Evolutionary conservation across 2,797 vertebrate genomes (phyloP).

Genomic region (Amblyopsis hoosieri): DNA sequence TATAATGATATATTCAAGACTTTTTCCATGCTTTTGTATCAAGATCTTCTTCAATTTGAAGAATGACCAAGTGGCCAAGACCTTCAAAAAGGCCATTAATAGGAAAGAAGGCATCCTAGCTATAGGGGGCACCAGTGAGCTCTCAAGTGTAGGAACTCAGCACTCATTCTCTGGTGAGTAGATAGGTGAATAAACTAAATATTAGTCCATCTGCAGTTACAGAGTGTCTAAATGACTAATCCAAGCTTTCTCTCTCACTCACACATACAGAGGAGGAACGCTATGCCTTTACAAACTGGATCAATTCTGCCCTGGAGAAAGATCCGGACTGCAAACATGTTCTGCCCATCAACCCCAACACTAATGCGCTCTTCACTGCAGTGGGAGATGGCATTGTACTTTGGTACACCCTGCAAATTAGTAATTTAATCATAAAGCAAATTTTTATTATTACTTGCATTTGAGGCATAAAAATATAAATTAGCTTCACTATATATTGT

Average conservation of each 20-base stretch:
- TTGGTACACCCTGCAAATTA: slow-evolving; percentile 79
- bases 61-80: slow-evolving; percentile 85
- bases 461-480: too few species aligned
- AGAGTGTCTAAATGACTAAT: too few species aligned
- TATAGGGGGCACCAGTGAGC: slow-evolving; percentile 90
- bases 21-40: not conserved
- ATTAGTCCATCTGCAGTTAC: too few species aligned
- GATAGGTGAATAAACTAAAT: not conserved
- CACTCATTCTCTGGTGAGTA: slow-evolving; percentile 92
- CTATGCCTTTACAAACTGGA: slow-evolving; percentile 95
- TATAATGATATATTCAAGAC: too few species aligned
- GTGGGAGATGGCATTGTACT: slow-evolving; percentile 90
- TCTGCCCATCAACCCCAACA: slow-evolving; percentile 90
- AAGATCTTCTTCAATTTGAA: slow-evolving; percentile 92
- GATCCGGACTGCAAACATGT: slow-evolving; percentile 87
- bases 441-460: too few species aligned
- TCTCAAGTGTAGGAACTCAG: slow-evolving; percentile 93
- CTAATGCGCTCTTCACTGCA: slow-evolving; percentile 88
- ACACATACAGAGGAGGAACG: slow-evolving; percentile 89
- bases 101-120: slow-evolving; percentile 93
- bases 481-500: too few species aligned
- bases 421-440: not conserved
- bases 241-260: too few species aligned
- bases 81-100: slow-evolving; percentile 91
- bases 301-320: slow-evolving; percentile 90